Conservation (phyloP, 2,797 vertebrate species). For the Selene dorsalis region DNA sequence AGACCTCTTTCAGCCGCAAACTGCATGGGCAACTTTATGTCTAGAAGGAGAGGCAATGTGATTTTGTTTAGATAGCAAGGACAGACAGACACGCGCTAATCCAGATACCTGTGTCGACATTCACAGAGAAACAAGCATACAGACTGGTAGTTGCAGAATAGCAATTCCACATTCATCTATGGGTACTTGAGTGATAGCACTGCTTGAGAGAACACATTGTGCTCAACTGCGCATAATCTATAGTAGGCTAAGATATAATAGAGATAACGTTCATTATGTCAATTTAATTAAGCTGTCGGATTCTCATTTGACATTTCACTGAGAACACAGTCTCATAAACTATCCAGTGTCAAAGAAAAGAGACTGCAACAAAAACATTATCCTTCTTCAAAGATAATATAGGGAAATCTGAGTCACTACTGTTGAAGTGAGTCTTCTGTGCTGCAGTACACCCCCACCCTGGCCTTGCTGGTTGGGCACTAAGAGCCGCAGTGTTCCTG, state of each 20-base stretch:
- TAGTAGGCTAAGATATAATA: neutral
- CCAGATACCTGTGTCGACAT: constrained; percentile 14
- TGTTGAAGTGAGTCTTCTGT: constrained; percentile 70
- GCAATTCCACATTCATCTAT: neutral
- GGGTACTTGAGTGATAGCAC: neutral
- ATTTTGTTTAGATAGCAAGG: constrained; percentile 60
- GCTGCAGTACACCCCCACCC: constrained; percentile 78
- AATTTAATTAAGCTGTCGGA: constrained; percentile 6
- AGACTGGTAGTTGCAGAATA: constrained; percentile 7
- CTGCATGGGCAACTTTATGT: constrained; percentile 55
- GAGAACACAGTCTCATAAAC: constrained; percentile 1
- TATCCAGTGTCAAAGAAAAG: constrained; percentile 16
- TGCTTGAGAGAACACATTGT: constrained; percentile 6
- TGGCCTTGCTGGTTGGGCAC: constrained; percentile 66
- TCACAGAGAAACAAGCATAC: constrained; percentile 12
- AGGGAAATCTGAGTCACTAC: constrained; percentile 66
- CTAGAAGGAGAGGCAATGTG: constrained; percentile 56
- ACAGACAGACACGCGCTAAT: constrained; percentile 21
- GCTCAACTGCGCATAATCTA: neutral
- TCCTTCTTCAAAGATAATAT: constrained; percentile 57
- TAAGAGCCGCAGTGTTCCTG: constrained; percentile 77
- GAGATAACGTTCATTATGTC: neutral
- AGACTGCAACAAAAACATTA: constrained; percentile 23
- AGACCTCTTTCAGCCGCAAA: constrained; percentile 63
- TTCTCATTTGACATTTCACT: constrained; percentile 6